Evolutionary conservation across 2,888 invertebrate genomes (phyloP).

Genomic region (Drosophila kokeensis): DNA sequence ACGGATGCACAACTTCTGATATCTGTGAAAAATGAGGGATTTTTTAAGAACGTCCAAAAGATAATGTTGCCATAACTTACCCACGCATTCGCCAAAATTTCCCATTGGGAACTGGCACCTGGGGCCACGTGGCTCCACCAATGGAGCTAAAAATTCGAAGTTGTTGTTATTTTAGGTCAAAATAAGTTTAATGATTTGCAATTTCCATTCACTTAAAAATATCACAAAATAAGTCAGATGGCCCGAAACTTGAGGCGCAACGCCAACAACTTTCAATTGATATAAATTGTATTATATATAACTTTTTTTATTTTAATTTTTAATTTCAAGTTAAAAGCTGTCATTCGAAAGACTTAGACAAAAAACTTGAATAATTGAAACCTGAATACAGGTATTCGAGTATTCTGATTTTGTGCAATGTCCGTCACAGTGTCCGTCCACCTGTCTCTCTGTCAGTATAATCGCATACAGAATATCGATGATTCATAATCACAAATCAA

Average conservation of each 20-base stretch:
- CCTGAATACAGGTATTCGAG: neutral
- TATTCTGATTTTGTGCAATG: too few species aligned
- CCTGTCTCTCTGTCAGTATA: too few species aligned
- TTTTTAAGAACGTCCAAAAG: neutral
- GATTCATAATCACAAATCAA: too few species aligned
- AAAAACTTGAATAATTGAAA: neutral
- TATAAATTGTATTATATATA: neutral
- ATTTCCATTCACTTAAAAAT: neutral
- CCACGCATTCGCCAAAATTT: conserved; percentile 70
- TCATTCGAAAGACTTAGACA: conserved; percentile 56
- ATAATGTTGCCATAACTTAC: conserved; percentile 47
- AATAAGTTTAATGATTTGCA: neutral
- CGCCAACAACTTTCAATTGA: neutral
- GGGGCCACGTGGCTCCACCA: neutral
- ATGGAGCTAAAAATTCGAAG: neutral
- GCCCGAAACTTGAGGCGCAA: too few species aligned
- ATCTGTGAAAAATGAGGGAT: conserved; percentile 42
- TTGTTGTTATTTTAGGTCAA: neutral
- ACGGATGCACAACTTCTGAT: conserved; percentile 71
- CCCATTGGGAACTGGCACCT: conserved; percentile 67
- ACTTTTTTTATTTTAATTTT: neutral
- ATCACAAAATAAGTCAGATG: neutral
- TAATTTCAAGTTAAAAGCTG: too few species aligned
- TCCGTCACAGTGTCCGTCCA: too few species aligned
- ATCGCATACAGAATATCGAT: too few species aligned